Evolutionary conservation across 2,888 invertebrate genomes (phyloP).

Genomic region (Epirrita christyi): DNA sequence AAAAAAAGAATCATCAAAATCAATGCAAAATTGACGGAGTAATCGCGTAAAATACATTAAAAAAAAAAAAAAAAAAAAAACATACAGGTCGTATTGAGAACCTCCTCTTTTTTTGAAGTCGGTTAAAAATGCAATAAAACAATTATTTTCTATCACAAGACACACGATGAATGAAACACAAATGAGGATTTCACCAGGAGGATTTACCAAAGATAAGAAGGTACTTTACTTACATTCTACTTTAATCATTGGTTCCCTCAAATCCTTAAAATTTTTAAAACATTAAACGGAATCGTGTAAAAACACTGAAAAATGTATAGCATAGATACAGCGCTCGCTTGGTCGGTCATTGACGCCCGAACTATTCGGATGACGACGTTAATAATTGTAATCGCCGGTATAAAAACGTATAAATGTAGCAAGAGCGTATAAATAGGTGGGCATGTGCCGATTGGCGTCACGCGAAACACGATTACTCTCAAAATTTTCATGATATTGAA

Average conservation of each 20-base stretch:
- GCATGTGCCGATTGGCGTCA: slow-evolving; percentile 22
- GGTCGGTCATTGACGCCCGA: slow-evolving; percentile 37
- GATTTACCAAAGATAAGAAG: too few species aligned
- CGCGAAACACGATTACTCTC: slow-evolving; percentile 17
- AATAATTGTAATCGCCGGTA: slow-evolving; percentile 36
- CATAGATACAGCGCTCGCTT: slow-evolving; percentile 1
- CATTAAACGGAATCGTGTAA: slow-evolving; percentile 2
- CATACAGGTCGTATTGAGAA: too few species aligned
- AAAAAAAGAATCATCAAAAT: too few species aligned
- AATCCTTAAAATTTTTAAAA: not conserved
- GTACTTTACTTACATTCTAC: not conserved
- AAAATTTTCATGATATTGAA: not conserved
- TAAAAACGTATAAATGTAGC: slow-evolving; percentile 35
- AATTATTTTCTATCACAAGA: too few species aligned
- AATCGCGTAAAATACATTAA: too few species aligned
- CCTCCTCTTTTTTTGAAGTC: too few species aligned
- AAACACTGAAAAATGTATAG: not conserved
- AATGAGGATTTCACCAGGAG: too few species aligned
- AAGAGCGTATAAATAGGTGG: slow-evolving; percentile 30
- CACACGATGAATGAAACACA: too few species aligned
- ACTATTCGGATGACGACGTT: slow-evolving; percentile 33
- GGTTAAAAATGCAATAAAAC: too few species aligned
- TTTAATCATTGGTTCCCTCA: not conserved
- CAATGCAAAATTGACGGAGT: too few species aligned
- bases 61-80: too few species aligned